Conservation (phyloP, 2,888 invertebrate genomes). For the Cynaeus angustus region DNA sequence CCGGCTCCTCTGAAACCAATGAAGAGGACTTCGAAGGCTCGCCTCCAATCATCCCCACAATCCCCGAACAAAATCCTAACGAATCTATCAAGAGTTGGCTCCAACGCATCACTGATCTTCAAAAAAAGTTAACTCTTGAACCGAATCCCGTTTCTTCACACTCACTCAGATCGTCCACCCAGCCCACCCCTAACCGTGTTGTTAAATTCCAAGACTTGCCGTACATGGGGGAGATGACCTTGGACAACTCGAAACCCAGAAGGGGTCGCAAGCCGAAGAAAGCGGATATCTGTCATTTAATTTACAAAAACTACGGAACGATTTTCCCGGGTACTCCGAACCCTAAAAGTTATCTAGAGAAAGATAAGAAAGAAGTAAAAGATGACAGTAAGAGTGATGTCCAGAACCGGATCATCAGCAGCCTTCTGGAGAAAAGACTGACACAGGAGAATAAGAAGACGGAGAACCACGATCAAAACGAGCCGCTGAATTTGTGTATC, state of each 20-base stretch:
- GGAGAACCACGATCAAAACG: conserved; percentile 73
- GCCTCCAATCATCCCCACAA: conserved; percentile 42
- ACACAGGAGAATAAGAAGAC: conserved; percentile 77
- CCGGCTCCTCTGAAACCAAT: conserved; percentile 61
- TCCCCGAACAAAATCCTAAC: conserved; percentile 73
- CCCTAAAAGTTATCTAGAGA: conserved; percentile 72
- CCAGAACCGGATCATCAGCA: conserved; percentile 81
- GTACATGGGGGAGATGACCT: conserved; percentile 94
- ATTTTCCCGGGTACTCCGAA: conserved; percentile 85
- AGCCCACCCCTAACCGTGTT: conserved; percentile 69
- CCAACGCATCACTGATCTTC: conserved; percentile 83
- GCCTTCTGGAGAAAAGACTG: conserved; percentile 80
- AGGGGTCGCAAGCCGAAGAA: conserved; percentile 93
- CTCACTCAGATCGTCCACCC: conserved; percentile 40
- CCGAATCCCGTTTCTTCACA: conserved; percentile 40
- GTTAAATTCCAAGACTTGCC: conserved; percentile 89
- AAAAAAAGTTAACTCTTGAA: conserved; percentile 70
- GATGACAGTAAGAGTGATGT: conserved; percentile 74
- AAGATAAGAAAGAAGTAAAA: conserved; percentile 63
- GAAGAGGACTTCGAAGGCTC: conserved; percentile 55
- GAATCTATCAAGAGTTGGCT: conserved; percentile 85
- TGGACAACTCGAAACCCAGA: conserved; percentile 90
- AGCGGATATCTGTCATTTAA: conserved; percentile 92
- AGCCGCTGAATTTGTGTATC: conserved; percentile 89
- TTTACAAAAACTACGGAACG: conserved; percentile 93